Percentiles rank a stretch among this genome's conserved stretches.
Conservation (phyloP, 2,888 invertebrate species). For the Pollenia angustigena region DNA sequence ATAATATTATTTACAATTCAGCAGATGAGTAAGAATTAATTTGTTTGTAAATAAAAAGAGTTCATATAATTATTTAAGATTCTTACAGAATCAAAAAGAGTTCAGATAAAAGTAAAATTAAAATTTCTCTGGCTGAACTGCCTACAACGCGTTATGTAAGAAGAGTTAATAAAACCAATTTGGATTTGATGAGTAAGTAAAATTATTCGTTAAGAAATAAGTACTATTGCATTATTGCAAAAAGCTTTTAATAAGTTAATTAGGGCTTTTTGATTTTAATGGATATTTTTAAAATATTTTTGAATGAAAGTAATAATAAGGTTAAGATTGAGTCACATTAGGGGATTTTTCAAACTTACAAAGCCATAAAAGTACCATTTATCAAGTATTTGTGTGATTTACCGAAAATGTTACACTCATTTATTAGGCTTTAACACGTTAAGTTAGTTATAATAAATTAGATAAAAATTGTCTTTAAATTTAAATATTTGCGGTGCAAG, state of each 20-base stretch:
- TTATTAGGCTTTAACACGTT: too few species aligned
- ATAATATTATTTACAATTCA: constrained; percentile 85
- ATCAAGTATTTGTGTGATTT: too few species aligned
- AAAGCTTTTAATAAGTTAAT: too few species aligned
- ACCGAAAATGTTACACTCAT: too few species aligned
- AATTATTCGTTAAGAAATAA: too few species aligned
- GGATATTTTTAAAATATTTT: neutral
- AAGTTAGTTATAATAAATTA: too few species aligned
- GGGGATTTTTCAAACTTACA: neutral
- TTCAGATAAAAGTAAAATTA: constrained; percentile 77
- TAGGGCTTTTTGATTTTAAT: too few species aligned
- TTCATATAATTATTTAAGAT: neutral
- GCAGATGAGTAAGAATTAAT: constrained; percentile 78
- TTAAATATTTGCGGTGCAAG: too few species aligned
- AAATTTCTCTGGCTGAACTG: constrained; percentile 80
- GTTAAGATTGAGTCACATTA: neutral
- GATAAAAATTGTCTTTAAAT: too few species aligned
- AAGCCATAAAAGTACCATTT: neutral
- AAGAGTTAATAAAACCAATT: constrained; percentile 86
- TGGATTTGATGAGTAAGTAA: constrained; percentile 88
- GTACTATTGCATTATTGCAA: too few species aligned
- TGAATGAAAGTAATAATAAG: neutral
- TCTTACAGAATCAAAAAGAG: constrained; percentile 75
- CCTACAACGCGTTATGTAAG: constrained; percentile 86
- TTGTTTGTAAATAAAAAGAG: neutral